These are phyloP conservation scores for Picathartes gymnocephalus DNA, from an alignment of 2,113 vertebrate genomes.

Conservation along the genomic window DNA sequence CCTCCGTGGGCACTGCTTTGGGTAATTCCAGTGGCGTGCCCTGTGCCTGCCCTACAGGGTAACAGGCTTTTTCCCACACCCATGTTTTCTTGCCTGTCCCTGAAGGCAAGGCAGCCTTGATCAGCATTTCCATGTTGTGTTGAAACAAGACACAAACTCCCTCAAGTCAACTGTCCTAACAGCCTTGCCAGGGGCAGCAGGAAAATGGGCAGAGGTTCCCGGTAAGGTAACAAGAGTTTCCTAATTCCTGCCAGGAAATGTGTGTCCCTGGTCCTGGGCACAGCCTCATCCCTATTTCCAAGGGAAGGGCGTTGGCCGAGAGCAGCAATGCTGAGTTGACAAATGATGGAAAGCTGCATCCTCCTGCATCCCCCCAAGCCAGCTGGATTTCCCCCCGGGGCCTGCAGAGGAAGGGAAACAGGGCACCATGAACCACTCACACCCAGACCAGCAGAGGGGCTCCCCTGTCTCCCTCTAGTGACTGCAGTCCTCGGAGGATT, in stretches of 20 bases:
- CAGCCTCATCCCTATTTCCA: neutral
- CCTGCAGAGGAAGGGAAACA: neutral
- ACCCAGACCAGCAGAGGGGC: neutral
- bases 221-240: neutral
- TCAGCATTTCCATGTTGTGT: constrained; percentile 49
- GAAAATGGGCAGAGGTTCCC: neutral
- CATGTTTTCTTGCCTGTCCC: constrained; percentile 19
- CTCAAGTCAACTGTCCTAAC: neutral
- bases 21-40: constrained; percentile 24
- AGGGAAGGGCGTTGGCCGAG: neutral
- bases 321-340: neutral
- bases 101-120: constrained; percentile 40
- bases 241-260: neutral
- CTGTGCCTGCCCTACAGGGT: constrained; percentile 10
- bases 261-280: neutral
- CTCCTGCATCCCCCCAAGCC: neutral
- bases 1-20: neutral
- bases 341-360: neutral
- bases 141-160: constrained; percentile 29
- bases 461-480: neutral
- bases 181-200: constrained; percentile 13
- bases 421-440: neutral
- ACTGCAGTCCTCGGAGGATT: neutral
- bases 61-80: constrained; percentile 45
- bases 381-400: neutral